These are phyloP conservation scores for Thermophis baileyi DNA, from an alignment of 2,113 vertebrate species.

Conservation along the genomic window DNA sequence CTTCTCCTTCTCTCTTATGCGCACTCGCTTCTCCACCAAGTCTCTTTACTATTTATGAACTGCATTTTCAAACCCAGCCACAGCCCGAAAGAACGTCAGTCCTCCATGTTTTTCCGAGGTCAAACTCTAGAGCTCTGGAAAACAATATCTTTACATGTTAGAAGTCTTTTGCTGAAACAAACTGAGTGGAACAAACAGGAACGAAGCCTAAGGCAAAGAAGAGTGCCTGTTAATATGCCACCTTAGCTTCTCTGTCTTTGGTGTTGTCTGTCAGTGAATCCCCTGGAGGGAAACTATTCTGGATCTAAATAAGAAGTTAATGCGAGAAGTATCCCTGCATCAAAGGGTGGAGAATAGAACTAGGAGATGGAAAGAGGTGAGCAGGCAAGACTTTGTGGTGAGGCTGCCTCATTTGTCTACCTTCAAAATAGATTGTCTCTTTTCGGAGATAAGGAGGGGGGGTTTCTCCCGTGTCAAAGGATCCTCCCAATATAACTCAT, in stretches of 20 bases:
- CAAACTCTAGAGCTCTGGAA: neutral
- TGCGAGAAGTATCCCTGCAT: slow-evolving; percentile 12
- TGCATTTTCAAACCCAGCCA: neutral
- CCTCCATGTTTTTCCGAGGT: slow-evolving; percentile 17
- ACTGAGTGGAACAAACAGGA: slow-evolving; percentile 36
- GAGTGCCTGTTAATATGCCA: neutral
- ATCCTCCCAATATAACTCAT: neutral
- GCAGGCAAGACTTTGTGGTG: neutral
- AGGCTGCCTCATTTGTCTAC: neutral
- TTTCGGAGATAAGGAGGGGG: too few relatives aligned
- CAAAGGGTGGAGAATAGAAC: neutral
- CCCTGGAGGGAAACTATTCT: slow-evolving; percentile 4
- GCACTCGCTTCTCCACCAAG: neutral
- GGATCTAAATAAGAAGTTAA: slow-evolving; percentile 24
- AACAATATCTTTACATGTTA: slow-evolving; percentile 29
- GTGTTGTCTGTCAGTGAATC: slow-evolving; percentile 30
- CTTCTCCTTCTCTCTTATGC: neutral
- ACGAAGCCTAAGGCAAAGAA: slow-evolving; percentile 21
- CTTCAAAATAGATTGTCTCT: neutral
- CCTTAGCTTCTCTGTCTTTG: slow-evolving; percentile 23
- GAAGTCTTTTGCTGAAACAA: slow-evolving; percentile 26
- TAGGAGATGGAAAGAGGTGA: neutral
- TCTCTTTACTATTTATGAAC: neutral
- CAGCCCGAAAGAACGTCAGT: neutral
- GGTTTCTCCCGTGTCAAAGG: neutral